Percentiles rank a stretch among this genome's conserved stretches.
These are phyloP conservation scores for Botia kubotai DNA, from an alignment of 2,797 vertebrate genomes.

Conservation along the genomic window DNA sequence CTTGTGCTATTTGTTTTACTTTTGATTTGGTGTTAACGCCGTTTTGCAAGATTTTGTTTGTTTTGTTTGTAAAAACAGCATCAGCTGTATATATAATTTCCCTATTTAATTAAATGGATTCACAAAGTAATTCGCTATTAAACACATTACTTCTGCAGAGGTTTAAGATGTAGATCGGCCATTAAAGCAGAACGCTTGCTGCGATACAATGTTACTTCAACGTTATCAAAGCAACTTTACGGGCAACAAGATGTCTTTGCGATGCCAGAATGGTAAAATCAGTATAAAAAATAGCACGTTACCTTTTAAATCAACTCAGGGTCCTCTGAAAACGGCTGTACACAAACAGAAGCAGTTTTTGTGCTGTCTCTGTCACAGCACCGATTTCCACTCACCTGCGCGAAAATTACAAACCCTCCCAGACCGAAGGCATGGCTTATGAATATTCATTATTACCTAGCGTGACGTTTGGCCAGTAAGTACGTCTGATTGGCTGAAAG, in stretches of 20 bases:
- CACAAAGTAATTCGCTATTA: neutral
- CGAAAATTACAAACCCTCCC: neutral
- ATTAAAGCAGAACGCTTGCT: too few relatives aligned
- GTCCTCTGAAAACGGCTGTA: neutral
- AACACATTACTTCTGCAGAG: neutral
- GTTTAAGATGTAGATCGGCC: too few relatives aligned
- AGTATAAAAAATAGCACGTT: neutral
- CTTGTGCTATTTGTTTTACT: too few relatives aligned
- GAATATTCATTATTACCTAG: neutral
- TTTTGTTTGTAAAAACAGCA: too few relatives aligned
- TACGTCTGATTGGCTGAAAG: neutral
- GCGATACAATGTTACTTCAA: neutral
- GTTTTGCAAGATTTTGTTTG: too few relatives aligned
- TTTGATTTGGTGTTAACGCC: too few relatives aligned
- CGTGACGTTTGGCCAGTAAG: neutral
- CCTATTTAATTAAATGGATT: neutral
- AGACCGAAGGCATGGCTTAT: neutral
- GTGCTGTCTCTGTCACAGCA: neutral
- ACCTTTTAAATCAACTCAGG: neutral
- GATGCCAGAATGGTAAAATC: neutral
- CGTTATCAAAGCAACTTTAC: neutral
- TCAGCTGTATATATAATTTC: too few relatives aligned
- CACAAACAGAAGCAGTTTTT: neutral
- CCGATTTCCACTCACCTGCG: conserved; percentile 1
- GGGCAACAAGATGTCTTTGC: neutral